These are phyloP conservation scores for Colostygia pectinataria DNA, from an alignment of 2,888 invertebrate genomes.

Conservation along the genomic window DNA sequence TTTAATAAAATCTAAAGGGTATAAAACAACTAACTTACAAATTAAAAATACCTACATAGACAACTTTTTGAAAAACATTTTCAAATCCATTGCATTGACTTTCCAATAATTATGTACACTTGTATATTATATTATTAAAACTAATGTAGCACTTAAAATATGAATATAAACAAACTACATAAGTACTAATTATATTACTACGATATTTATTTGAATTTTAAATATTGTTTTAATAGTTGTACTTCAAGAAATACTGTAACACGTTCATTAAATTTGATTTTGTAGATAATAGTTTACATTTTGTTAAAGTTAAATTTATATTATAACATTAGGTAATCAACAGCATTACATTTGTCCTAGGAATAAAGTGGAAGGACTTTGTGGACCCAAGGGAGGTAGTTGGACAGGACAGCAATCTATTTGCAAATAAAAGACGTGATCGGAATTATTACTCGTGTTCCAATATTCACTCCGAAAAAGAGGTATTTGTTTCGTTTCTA, in stretches of 20 bases:
- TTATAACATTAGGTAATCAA: background rate
- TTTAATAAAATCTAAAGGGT: conserved; percentile 17
- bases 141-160: conserved; percentile 18
- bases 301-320: background rate
- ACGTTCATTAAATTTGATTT: background rate
- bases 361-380: conserved; percentile 22
- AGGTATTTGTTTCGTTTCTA: too few relatives aligned
- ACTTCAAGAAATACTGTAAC: background rate
- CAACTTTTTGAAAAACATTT: conserved; percentile 46
- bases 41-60: conserved; percentile 25
- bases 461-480: background rate
- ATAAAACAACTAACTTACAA: conserved; percentile 24
- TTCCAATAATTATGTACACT: conserved; percentile 42
- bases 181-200: too few relatives aligned
- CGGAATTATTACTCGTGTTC: background rate
- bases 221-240: conserved; percentile 3
- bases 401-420: conserved; percentile 6
- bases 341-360: conserved; percentile 6
- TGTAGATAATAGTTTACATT: background rate
- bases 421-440: conserved; percentile 16
- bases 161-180: conserved; percentile 4
- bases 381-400: conserved; percentile 24
- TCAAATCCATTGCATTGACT: conserved; percentile 72
- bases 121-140: conserved; percentile 28
- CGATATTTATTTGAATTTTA: conserved; percentile 3